phyloP scores from a whole-genome alignment of 1,140 invertebrate genomes.

The Leptopilina boulardi region DNA sequence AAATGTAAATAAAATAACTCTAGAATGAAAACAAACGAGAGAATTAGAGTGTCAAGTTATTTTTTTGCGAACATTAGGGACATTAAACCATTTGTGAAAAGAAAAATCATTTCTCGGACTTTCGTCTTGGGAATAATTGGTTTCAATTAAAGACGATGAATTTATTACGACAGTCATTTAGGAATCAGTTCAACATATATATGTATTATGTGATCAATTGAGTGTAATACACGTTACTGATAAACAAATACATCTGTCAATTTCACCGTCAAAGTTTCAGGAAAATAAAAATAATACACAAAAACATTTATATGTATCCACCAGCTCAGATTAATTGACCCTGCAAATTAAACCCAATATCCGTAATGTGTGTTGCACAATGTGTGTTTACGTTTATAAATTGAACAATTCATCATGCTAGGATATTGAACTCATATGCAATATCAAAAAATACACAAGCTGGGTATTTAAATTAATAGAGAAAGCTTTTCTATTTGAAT shows the following conservation, averaged over 20 bases:
- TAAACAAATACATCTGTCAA: slow-evolving; percentile 15
- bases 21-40: no score
- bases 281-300: not conserved
- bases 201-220: slow-evolving; percentile 29
- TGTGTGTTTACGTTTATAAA: not conserved
- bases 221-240: not conserved
- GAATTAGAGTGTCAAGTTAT: no score
- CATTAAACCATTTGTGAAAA: not conserved
- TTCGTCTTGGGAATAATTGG: slow-evolving; percentile 43
- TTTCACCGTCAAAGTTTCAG: not conserved
- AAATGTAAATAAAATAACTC: no score
- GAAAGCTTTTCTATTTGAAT: no score
- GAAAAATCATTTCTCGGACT: slow-evolving; percentile 29
- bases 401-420: no score
- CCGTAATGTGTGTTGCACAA: not conserved
- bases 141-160: slow-evolving; percentile 48
- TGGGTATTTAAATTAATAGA: no score
- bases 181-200: not conserved
- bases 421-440: slow-evolving; percentile 16
- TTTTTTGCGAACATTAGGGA: not conserved
- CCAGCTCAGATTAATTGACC: not conserved
- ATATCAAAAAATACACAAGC: no score
- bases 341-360: not conserved
- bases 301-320: not conserved
- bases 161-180: slow-evolving; percentile 41